Percentiles rank a stretch among this genome's conserved stretches.
Evolutionary conservation across 2,888 invertebrate genomes (phyloP).

Genomic region (Disparrhopalites patrizii): DNA sequence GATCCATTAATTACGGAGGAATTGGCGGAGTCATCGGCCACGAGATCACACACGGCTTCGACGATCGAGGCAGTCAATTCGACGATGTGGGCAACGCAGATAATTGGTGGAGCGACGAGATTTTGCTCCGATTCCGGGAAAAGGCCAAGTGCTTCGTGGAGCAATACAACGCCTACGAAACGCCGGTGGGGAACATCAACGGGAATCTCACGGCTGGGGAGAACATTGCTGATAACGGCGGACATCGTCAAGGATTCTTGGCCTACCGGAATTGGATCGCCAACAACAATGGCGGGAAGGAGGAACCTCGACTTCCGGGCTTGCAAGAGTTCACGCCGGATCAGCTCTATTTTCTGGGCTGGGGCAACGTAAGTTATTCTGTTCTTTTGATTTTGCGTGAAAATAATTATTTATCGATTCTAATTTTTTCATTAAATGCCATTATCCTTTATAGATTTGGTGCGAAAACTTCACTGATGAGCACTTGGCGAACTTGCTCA

Average conservation of each 20-base stretch:
- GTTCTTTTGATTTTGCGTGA: neutral
- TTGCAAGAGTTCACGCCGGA: conserved; percentile 64
- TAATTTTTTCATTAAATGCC: neutral
- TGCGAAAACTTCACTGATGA: conserved; percentile 74
- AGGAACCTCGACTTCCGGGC: conserved; percentile 61
- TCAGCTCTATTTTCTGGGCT: conserved; percentile 73
- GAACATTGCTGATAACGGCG: conserved; percentile 96
- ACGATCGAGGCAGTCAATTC: conserved; percentile 80
- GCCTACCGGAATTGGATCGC: conserved; percentile 74
- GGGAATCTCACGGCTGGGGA: conserved; percentile 75
- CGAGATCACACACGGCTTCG: conserved; percentile 79
- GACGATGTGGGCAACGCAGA: conserved; percentile 85
- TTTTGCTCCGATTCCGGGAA: conserved; percentile 72
- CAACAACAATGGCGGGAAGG: conserved; percentile 56
- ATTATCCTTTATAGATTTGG: conserved; percentile 64
- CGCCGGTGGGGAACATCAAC: conserved; percentile 72
- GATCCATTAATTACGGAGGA: conserved; percentile 31
- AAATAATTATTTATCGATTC: neutral
- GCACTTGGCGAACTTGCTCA: conserved; percentile 63
- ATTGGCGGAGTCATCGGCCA: conserved; percentile 64
- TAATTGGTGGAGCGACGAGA: conserved; percentile 88
- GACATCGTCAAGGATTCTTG: conserved; percentile 81
- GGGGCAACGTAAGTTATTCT: neutral
- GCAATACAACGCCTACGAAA: conserved; percentile 72
- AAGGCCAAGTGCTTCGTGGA: conserved; percentile 81